These are phyloP conservation scores for Malacoraja senta DNA, from an alignment of 2,797 vertebrate genomes.

Conservation along the genomic window DNA sequence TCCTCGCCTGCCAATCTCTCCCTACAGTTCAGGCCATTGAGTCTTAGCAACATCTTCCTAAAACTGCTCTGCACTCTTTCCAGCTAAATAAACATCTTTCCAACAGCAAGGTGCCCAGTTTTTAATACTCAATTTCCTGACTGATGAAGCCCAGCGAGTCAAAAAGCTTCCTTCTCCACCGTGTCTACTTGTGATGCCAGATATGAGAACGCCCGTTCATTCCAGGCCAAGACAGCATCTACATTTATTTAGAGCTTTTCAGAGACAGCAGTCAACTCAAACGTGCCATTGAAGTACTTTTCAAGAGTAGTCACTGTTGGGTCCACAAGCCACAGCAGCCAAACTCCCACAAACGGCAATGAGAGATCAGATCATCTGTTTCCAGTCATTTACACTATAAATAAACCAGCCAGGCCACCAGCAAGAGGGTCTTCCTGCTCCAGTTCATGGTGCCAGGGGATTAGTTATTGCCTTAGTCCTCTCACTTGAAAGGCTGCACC, in stretches of 20 bases:
- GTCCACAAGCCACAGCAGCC: neutral
- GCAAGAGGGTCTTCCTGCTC: neutral
- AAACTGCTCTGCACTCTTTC: too few species aligned
- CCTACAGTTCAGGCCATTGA: too few species aligned
- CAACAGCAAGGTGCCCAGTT: too few species aligned
- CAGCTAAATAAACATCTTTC: too few species aligned
- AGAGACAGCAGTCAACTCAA: neutral
- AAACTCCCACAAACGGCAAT: neutral
- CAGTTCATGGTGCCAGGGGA: neutral
- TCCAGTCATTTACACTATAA: neutral
- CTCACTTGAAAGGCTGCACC: neutral
- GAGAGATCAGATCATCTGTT: neutral
- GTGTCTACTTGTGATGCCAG: too few species aligned
- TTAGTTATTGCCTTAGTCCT: neutral
- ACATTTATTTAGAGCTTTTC: neutral
- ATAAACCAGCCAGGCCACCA: neutral
- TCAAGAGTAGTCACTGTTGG: neutral
- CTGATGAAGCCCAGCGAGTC: too few species aligned
- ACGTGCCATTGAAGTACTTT: neutral
- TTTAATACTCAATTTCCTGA: too few species aligned
- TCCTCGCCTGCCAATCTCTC: too few species aligned
- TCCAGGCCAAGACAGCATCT: neutral
- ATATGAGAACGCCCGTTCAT: too few species aligned
- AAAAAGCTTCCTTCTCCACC: too few species aligned
- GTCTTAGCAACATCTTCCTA: too few species aligned